Percentiles rank a stretch among this genome's conserved stretches.
Evolutionary conservation across 1,140 invertebrate genomes (phyloP).

Genomic region (Pseudoatta argentina): DNA sequence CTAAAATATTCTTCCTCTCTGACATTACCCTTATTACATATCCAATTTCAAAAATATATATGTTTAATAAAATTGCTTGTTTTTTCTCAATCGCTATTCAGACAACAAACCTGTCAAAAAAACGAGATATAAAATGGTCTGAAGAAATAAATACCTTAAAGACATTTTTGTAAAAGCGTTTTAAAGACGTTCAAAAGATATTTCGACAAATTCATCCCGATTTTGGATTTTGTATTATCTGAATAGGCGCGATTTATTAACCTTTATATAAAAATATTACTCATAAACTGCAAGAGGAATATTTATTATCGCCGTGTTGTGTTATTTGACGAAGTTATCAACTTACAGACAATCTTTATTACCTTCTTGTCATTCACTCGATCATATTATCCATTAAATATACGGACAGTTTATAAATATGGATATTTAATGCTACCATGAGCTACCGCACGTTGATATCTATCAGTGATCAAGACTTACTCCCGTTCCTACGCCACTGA

Average conservation of each 20-base stretch:
- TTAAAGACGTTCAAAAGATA: too few relatives aligned
- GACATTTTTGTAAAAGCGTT: too few relatives aligned
- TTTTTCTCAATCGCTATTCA: not conserved
- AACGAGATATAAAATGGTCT: too few relatives aligned
- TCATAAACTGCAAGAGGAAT: not conserved
- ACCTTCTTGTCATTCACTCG: not conserved
- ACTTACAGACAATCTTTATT: not conserved
- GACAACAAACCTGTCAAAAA: too few relatives aligned
- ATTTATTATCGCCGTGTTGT: not conserved
- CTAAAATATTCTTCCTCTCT: not conserved
- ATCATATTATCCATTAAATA: not conserved
- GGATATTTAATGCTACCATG: not conserved
- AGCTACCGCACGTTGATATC: not conserved
- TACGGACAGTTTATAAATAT: slow-evolving; percentile 16
- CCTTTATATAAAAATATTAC: not conserved
- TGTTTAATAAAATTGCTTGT: not conserved
- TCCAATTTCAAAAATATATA: not conserved
- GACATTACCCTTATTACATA: slow-evolving; percentile 1
- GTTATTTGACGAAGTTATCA: not conserved
- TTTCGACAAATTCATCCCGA: too few relatives aligned
- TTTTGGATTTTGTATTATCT: too few relatives aligned
- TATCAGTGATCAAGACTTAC: slow-evolving; percentile 33
- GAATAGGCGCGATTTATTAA: not conserved
- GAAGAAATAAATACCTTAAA: too few relatives aligned
- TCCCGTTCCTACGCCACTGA: slow-evolving; percentile 69